Evolutionary conservation across 2,888 invertebrate species (phyloP), one percentile per base, ranked within the genome.

Genomic region (Seira sanloemensis): DNA sequence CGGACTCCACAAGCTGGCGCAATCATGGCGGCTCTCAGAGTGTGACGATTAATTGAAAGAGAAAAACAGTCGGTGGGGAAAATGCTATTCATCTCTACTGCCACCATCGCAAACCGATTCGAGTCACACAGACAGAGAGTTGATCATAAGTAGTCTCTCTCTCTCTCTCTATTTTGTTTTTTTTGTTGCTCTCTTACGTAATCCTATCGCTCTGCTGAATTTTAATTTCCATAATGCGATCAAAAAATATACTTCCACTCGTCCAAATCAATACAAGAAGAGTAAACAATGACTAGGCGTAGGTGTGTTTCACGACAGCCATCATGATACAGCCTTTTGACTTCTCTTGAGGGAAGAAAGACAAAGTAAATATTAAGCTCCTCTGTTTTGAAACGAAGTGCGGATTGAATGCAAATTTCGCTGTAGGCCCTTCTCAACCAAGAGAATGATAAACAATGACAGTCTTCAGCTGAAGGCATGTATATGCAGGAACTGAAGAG

Each of bases 41-140:
- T 37, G 37, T 12, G 37, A 76, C 54, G 81, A 76, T 82, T 82
- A 82, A 82, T 82, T 82, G 75, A 50, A 82, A 71, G 81, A 75
- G 67, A 69, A 80, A 75, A 23, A 19, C 21, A n/a, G n/a, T 37
- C 37, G 37, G 12, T n/a, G n/a, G n/a, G 66, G 26, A 25, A 66
- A 25, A 46, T 0, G 23, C 46, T 23, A 5, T 26, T 24, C 25
- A 67, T 23, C 37, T 37, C 37, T 37, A 37, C 12, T 37, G 37
- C 7, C 12, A 37, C 12, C 12, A 37, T 5, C 37, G 37, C 37
- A 37, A 37, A 37, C 5, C 12, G 37, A 37, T 37, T n/a, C n/a
- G n/a, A n/a, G n/a, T n/a, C n/a, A 37, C 37, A 37, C 5, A 37
- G 37, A 5, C 12, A 5, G 37, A 37, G 12, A 37, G 7, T 37